Base-by-base conservation (phyloP, 1,140 invertebrate species). In the Homalodisca vitripennis region DNA sequence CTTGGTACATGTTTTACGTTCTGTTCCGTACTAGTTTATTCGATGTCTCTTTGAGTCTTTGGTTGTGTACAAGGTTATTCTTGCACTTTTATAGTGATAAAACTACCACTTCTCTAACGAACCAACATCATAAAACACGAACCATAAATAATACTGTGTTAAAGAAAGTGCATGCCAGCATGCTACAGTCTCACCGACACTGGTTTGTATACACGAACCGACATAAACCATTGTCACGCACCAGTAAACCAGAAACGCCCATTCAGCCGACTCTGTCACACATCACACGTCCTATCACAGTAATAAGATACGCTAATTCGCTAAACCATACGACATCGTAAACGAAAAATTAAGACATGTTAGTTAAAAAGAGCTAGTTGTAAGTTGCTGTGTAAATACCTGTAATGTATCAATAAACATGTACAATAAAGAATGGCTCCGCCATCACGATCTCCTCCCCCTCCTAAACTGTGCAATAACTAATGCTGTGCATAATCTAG, bases 401-500 rank as follows among this genome's bases (percentile, higher is more conserved):
- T 60, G 55, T 26, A 60, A 60, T 60, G 55, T 27, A n/a, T 29
- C 6, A 12, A 27, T 60, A 60, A 60, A 60, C 22, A 27, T 60
- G 55, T 60, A 60, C 14, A 27, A 60, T 60, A 60, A 60, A 60
- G 24, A 6, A 24, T 60, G 55, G 55, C 55, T 29, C 22, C 10
- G 3, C 55, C 55, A 13, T 10, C 3, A 2, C 14, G 10, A 22
- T 30, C 6, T 60, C 55, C 55, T 29, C 10, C 55, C 55, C 24
- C 55, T 60, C 55, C 24, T 22, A 60, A 60, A 60, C 22, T 60
- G 55, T 60, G 68, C 73, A 68, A n/a, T 69, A 69, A 69, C 57
- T 69, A 69, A 69, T 69, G 47, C 32, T 69, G 34, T 69, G 24
- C 32, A 69, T 69, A 69, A 69, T 69, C 30, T 22, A 68, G 22